Evolutionary conservation across 1,140 invertebrate genomes (phyloP), one percentile per base, ranked within the genome.

Genomic region (Drosophila sulfurigaster): DNA sequence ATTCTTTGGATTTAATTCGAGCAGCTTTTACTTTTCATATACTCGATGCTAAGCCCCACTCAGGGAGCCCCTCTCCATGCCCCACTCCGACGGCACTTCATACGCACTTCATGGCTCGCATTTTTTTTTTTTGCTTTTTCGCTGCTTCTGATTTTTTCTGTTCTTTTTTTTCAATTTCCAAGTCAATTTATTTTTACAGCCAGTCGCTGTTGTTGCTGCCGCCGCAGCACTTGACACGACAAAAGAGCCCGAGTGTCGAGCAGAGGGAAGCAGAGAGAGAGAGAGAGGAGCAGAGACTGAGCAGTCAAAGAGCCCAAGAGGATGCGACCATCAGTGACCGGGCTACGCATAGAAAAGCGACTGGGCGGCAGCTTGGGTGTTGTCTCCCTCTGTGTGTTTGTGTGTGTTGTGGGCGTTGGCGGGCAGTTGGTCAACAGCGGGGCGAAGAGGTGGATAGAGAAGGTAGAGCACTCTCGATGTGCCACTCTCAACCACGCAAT

Each of bases 141-240:
- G 78, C 54, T 59, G 62, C 41, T 65, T 58, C 35, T 79, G 60
- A 65, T 54, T 54, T 72, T 66, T 62, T 76, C 78, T 82, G 7
- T 3, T 87, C 79, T 88, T 77, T 83, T 83, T 87, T 88, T 88
- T 89, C 83, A 88, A 88, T 89, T 88, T 88, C 83, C 83, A 88
- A 88, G 85, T 88, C 83, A 89, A 88, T 88, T 88, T 88, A 88
- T 88, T 88, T 88, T 88, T 83, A 88, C 83, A 88, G 79, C 83
- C 72, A 62, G 66, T 79, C 66, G 68, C 58, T 46, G 56, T n/a
- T 57, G 70, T 8, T 20, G 52, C 32, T 7, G 30, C 32, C 7
- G 52, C 32, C 52, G 32, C 52, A 16, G 66, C 75, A 82, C 82
- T 86, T 49, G 68, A 82, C 28, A 35, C 52, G 52, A 38, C 56